phyloP scores from a whole-genome alignment of 2,888 invertebrate genomes.

The Kryphioiulus occultus region DNA sequence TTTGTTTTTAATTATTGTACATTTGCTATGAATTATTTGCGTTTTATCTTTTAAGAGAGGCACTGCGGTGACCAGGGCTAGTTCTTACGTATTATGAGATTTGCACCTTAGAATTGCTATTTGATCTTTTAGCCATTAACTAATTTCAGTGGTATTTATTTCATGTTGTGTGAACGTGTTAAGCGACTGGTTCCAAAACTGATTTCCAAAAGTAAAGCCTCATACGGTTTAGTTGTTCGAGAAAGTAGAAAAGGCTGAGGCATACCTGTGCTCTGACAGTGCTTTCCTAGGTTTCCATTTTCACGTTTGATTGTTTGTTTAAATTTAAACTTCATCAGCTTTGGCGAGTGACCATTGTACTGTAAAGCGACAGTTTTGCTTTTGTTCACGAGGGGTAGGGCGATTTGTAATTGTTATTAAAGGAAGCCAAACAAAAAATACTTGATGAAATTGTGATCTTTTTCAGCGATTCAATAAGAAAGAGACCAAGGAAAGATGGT shows the following conservation, averaged over 20 bases:
- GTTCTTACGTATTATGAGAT: neutral
- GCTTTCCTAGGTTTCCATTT: neutral
- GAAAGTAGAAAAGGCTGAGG: neutral
- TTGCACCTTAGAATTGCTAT: neutral
- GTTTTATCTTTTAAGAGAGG: neutral
- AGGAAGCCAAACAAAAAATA: neutral
- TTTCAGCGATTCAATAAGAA: slow-evolving; percentile 1
- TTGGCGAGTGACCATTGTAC: neutral
- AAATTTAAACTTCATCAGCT: neutral
- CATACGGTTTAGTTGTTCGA: neutral
- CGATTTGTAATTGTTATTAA: slow-evolving; percentile 14
- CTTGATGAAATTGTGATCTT: slow-evolving; percentile 22
- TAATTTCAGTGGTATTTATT: neutral
- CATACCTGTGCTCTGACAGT: neutral
- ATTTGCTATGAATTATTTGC: neutral
- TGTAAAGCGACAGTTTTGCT: slow-evolving; percentile 7
- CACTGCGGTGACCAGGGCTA: neutral
- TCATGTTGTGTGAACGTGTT: neutral
- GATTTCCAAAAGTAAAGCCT: neutral
- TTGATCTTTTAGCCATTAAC: neutral
- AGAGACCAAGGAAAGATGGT: neutral
- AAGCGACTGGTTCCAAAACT: neutral
- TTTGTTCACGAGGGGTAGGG: slow-evolving; percentile 6
- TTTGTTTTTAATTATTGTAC: slow-evolving; percentile 17
- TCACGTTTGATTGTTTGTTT: neutral